Conservation (phyloP, 2,797 vertebrate species). For the Enoplosus armatus region DNA sequence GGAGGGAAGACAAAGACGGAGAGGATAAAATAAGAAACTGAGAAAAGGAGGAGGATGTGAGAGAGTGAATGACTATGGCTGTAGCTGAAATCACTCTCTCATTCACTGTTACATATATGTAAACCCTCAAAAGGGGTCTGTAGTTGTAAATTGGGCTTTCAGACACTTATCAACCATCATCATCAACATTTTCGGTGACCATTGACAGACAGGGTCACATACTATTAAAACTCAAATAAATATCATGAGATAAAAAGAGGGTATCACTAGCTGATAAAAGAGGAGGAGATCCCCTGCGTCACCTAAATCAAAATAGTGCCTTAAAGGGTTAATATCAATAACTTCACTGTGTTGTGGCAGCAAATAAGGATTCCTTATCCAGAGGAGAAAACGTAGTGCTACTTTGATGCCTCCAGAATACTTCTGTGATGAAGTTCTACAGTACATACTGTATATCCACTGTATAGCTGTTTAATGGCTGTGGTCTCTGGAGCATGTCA, state of each 20-base stretch:
- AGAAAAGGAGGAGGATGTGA: conserved; percentile 27
- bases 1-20: conserved; percentile 32
- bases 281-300: background rate
- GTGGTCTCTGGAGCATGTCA: conserved; percentile 63
- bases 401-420: conserved; percentile 2
- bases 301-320: background rate
- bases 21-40: conserved; percentile 42
- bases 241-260: background rate
- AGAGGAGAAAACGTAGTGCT: background rate
- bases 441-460: conserved; percentile 33
- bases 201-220: background rate
- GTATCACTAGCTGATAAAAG: background rate
- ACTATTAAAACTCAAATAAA: too few relatives aligned
- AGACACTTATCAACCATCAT: background rate
- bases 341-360: background rate
- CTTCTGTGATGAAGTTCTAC: conserved; percentile 35
- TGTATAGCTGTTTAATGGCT: conserved; percentile 50
- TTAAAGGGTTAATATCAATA: background rate
- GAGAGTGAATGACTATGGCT: conserved; percentile 38
- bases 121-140: background rate
- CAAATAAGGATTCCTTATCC: background rate
- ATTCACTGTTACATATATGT: conserved; percentile 19
- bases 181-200: background rate
- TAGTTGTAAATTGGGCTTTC: background rate
- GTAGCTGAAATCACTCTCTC: conserved; percentile 5